Percentiles rank a stretch among this genome's conserved stretches.
Conservation (phyloP, 1,140 invertebrate genomes). For the Drosophila tsacasi region DNA sequence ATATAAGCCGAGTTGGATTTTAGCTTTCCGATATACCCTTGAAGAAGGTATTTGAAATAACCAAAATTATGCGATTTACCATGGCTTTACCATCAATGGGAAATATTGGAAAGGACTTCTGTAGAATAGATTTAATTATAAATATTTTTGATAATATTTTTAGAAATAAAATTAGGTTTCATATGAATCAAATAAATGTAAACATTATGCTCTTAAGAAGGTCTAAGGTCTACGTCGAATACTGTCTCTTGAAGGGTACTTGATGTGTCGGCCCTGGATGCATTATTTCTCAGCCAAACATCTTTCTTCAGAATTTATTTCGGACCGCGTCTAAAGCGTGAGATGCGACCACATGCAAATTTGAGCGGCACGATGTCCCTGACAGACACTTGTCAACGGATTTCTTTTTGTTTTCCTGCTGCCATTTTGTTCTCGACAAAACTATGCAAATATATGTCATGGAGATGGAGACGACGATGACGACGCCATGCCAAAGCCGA, state of each 20-base stretch:
- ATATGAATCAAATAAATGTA: too few relatives aligned
- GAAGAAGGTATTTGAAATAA: conserved; percentile 21
- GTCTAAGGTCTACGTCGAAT: not conserved
- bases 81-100: not conserved
- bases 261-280: not conserved
- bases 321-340: conserved; percentile 59
- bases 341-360: conserved; percentile 80
- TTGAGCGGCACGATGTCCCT: conserved; percentile 66
- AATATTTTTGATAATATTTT: not conserved
- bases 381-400: conserved; percentile 79
- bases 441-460: conserved; percentile 81
- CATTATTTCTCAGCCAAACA: not conserved
- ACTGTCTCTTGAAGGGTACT: not conserved
- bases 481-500: conserved; percentile 14
- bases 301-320: conserved; percentile 19
- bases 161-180: too few relatives aligned
- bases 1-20: conserved; percentile 30
- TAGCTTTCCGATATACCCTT: conserved; percentile 17
- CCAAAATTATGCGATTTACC: not conserved
- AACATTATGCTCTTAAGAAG: too few relatives aligned
- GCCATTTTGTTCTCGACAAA: conserved; percentile 72
- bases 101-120: not conserved
- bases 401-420: conserved; percentile 52
- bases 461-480: conserved; percentile 48
- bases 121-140: not conserved